Base-by-base conservation (phyloP, 2,888 invertebrate species). In the Napeogenes sylphis region DNA sequence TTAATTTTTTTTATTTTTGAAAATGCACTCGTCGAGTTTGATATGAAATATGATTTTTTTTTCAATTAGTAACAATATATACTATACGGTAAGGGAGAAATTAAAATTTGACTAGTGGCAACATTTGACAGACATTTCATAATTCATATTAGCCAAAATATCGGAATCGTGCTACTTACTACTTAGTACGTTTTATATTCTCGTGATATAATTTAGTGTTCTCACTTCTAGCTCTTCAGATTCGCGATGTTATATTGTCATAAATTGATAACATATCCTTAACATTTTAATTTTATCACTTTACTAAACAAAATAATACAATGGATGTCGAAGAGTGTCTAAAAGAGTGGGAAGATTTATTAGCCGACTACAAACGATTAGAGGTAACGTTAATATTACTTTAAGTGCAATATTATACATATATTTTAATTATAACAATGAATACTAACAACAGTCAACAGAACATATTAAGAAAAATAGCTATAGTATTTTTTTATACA, bases 311-410 rank as follows among this genome's bases (percentile, higher is more conserved):
- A 45, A 8, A 55, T 32, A 54, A 12, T 32, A 58, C 77, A 67
- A 93, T 93, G 92, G 93, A 94, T 75, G 84, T 92, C 68, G 92
- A 92, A 70, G 92, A 93, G 73, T 91, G 93, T 81, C 67, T 93
- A 56, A 93, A 93, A 78, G 96, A 97, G 79, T 96, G 96, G 95
- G 92, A 94, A 70, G 97, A 97, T 79, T 90, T 97, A 70, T 85
- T 92, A 62, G 91, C 91, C 55, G 97, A 97, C 81, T 97, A 93
- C 82, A 95, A 94, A 82, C 93, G 94, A 67, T 91, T 97, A 67
- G 96, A 97, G 94, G 97, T 97, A 91, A 83, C 68, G 60, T 56
- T 56, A 14, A 56, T 21, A 53, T 67, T 64, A 64, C 64, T 66
- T 71, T 68, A 30, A 8, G 5, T 51, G 51, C 12, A 51, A 10